Evolutionary conservation across 2,797 vertebrate species (phyloP).

Genomic region (Pipistrellus pipistrellus): DNA sequence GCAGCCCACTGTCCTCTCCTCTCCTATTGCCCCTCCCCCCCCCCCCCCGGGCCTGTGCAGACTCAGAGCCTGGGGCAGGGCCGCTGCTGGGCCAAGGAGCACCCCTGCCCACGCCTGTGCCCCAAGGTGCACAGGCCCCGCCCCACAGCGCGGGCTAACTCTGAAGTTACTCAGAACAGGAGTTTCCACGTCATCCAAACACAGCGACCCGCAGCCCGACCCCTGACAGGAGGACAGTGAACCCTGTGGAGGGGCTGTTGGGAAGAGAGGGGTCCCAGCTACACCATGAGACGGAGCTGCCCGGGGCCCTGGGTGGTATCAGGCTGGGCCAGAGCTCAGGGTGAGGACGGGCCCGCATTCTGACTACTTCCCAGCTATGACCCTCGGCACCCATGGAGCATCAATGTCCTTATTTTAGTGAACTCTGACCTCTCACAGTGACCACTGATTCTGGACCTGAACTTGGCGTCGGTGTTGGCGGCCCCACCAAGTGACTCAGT

Average conservation of each 20-base stretch:
- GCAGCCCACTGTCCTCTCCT: background rate
- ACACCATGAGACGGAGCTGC: accelerated
- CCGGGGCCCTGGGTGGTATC: background rate
- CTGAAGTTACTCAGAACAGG: background rate
- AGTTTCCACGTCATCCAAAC: background rate
- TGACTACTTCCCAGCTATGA: background rate
- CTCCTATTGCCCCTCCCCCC: background rate
- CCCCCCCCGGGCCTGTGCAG: no score
- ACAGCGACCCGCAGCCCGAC: accelerated
- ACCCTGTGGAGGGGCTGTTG: no score
- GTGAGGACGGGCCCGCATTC: background rate
- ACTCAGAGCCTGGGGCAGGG: background rate
- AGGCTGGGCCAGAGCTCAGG: background rate
- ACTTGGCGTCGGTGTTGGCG: background rate
- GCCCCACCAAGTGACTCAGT: background rate
- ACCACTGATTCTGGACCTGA: background rate
- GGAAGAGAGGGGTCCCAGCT: no score
- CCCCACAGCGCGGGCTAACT: background rate
- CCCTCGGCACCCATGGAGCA: background rate
- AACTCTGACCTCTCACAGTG: background rate
- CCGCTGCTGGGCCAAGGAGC: background rate
- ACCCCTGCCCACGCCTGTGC: no score
- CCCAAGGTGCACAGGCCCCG: accelerated
- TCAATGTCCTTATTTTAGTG: background rate
- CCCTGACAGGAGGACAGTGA: background rate